Evolutionary conservation across 1,140 invertebrate genomes (phyloP).

Genomic region (Hylaeus volcanicus): DNA sequence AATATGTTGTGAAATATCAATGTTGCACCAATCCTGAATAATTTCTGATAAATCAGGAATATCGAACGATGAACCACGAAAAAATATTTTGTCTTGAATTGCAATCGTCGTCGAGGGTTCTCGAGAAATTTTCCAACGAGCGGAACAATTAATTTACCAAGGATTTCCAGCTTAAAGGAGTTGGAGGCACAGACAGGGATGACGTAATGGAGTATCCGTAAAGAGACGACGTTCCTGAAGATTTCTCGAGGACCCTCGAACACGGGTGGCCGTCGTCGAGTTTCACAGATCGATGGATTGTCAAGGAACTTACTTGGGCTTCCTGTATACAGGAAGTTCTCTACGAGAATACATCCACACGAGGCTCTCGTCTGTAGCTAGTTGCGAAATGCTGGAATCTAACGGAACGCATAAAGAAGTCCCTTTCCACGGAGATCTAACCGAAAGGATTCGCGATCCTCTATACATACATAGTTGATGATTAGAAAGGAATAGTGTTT

Average conservation of each 20-base stretch:
- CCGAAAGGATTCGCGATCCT: too few relatives aligned
- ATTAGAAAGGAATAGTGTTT: too few relatives aligned
- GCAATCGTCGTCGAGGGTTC: background rate
- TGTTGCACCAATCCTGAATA: background rate
- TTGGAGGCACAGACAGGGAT: background rate
- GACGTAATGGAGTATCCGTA: slow-evolving; percentile 38
- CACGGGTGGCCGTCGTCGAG: slow-evolving; percentile 34
- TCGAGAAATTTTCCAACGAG: background rate
- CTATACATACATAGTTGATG: too few relatives aligned
- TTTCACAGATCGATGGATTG: slow-evolving; percentile 23
- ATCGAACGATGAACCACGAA: background rate
- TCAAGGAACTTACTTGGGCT: slow-evolving; percentile 35
- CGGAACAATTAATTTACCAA: slow-evolving; percentile 18
- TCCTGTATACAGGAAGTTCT: slow-evolving; percentile 24
- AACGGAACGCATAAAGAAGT: slow-evolving; percentile 3
- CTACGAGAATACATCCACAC: background rate
- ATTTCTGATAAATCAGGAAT: background rate
- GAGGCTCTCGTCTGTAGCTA: background rate
- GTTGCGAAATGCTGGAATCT: slow-evolving; percentile 3
- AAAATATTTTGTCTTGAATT: background rate
- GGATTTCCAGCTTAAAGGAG: slow-evolving; percentile 18
- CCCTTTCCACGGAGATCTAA: too few relatives aligned
- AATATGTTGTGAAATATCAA: background rate
- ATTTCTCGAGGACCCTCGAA: slow-evolving; percentile 46
- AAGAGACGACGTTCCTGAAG: slow-evolving; percentile 37